Evolutionary conservation across 2,888 invertebrate species (phyloP).

Genomic region (Mechanitis mazaeus): DNA sequence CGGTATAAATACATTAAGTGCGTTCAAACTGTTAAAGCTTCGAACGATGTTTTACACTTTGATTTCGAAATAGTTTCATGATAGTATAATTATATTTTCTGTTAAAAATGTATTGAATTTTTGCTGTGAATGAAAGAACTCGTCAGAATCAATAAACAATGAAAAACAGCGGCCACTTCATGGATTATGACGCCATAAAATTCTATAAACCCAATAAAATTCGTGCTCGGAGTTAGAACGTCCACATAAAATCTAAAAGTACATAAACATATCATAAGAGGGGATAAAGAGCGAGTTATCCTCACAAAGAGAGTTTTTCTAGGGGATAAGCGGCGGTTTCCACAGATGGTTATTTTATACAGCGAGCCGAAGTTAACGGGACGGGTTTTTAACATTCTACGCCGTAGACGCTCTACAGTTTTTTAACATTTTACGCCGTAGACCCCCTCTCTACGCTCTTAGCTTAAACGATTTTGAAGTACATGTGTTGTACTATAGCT

Average conservation of each 20-base stretch:
- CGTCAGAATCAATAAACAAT: slow-evolving; percentile 72
- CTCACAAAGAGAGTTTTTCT: slow-evolving; percentile 71
- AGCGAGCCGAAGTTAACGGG: slow-evolving; percentile 66
- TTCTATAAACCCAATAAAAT: slow-evolving; percentile 76
- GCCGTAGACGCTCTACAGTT: slow-evolving; percentile 35
- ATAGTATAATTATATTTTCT: not conserved
- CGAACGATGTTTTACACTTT: slow-evolving; percentile 46
- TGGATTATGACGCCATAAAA: slow-evolving; percentile 70
- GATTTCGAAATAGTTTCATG: slow-evolving; percentile 28
- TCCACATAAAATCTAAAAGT: slow-evolving; percentile 75
- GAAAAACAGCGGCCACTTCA: slow-evolving; percentile 70
- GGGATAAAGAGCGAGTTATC: slow-evolving; percentile 69
- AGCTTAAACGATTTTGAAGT: slow-evolving; percentile 18
- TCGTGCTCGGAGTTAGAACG: slow-evolving; percentile 74
- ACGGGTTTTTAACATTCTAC: slow-evolving; percentile 40
- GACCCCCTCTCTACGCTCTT: slow-evolving; percentile 14
- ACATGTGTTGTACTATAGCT: no score
- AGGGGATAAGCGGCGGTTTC: slow-evolving; percentile 66
- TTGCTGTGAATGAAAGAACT: slow-evolving; percentile 37
- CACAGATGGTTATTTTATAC: slow-evolving; percentile 76
- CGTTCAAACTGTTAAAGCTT: slow-evolving; percentile 70
- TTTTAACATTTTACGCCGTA: no score
- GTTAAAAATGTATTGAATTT: not conserved
- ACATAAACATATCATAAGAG: slow-evolving; percentile 77
- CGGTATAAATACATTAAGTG: slow-evolving; percentile 75